Evolutionary conservation across 2,797 vertebrate species (phyloP).

Genomic region (Sebastes oblongus): DNA sequence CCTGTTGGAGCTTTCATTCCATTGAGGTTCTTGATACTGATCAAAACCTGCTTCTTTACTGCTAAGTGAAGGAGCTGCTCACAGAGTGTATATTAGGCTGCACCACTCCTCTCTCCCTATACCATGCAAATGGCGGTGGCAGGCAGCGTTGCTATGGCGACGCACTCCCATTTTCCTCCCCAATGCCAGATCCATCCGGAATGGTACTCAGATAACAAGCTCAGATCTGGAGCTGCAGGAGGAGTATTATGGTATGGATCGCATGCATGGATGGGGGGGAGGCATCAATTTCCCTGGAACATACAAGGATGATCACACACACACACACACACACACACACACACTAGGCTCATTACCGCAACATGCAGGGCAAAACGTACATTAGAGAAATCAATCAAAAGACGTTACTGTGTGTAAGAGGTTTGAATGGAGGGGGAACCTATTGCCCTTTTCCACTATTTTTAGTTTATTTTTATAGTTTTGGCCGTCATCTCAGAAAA

Average conservation of each 20-base stretch:
- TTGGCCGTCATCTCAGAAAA: neutral
- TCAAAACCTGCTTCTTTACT: neutral
- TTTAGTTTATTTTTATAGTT: neutral
- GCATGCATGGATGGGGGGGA: neutral
- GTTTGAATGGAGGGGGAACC: neutral
- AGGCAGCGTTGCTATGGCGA: conserved; percentile 44
- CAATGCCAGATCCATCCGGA: conserved; percentile 32
- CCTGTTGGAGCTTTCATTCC: neutral
- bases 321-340: neutral
- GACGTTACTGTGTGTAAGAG: neutral
- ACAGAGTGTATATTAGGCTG: conserved; percentile 20
- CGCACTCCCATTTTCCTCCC: conserved; percentile 40
- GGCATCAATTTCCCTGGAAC: conserved; percentile 3
- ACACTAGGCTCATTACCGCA: neutral
- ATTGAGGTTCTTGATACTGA: neutral
- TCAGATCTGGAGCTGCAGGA: conserved; percentile 37
- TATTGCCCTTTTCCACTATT: neutral
- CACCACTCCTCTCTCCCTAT: conserved; percentile 28
- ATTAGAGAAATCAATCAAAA: neutral
- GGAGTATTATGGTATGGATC: conserved; percentile 47
- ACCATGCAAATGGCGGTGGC: conserved; percentile 29
- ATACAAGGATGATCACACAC: neutral
- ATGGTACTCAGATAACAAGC: conserved; percentile 28
- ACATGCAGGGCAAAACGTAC: neutral
- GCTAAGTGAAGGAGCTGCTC: neutral